Evolutionary conservation across 2,888 invertebrate genomes (phyloP), one percentile per base, ranked within the genome.

Genomic region (Disparrhopalites patrizii): DNA sequence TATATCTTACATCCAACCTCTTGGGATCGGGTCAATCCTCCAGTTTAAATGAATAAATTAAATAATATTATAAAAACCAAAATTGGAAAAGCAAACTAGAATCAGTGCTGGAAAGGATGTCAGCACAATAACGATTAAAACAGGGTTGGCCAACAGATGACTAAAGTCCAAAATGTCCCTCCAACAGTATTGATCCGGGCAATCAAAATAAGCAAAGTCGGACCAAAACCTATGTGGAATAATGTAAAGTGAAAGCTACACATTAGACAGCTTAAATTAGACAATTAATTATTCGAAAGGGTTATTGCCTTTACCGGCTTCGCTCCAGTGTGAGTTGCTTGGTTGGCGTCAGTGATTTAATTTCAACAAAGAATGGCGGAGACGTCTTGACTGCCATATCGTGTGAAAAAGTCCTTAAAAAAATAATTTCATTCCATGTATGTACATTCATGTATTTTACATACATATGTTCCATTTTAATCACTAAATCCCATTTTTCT

Each of bases 171-270:
- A 67, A 23, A 73, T 51, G 50, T 74, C 74, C 50, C 72, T 57
- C 74, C 72, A 74, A 31, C 72, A 74, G 23, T 62, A 62, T 18
- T 68, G 55, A 27, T 69, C 66, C 1, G 70, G 65, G 36, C 74
- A 74, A 23, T 71, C 65, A 18, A 68, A 70, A 60, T 63, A 67
- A 7, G 63, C 55, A 25, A 63, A 69, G 1, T 68, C 63, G 1
- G 54, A 7, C 72, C 72, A 71, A 62, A 71, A 70, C 38, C 72
- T 73, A 25, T 25, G 30, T 25, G 2, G 23, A 50, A 50, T n/a
- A 54, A 1, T 13, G 28, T 25, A 2, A 3, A 56, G 1, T 15
- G 20, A 56, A 31, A 1, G 33, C n/a, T n/a, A n/a, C n/a, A n/a
- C n/a, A n/a, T n/a, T n/a, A n/a, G n/a, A n/a, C n/a, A n/a, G n/a